Percentiles rank a stretch among this genome's conserved stretches.
phyloP scores from a whole-genome alignment of 2,888 invertebrate species.

The Tanytarsus gracilentus region DNA sequence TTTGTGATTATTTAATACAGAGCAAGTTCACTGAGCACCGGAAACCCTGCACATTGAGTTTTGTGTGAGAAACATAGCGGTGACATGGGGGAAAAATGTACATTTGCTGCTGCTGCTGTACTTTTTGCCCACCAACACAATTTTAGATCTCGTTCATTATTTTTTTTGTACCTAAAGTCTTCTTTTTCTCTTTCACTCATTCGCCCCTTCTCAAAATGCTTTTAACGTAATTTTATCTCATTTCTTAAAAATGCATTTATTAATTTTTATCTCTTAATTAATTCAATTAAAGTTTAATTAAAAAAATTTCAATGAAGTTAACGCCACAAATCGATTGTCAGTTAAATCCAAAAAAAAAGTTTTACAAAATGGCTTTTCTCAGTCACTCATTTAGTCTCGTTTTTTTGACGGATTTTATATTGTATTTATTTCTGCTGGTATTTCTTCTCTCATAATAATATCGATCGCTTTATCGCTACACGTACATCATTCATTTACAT shows the following conservation, averaged over 20 bases:
- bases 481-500: conserved; percentile 28
- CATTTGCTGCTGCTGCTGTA: neutral
- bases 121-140: conserved; percentile 20
- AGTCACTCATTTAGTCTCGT: no score
- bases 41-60: conserved; percentile 7
- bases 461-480: conserved; percentile 28
- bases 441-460: conserved; percentile 25
- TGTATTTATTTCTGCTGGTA: conserved; percentile 26
- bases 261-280: neutral
- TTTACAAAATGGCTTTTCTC: conserved; percentile 28
- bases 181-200: neutral
- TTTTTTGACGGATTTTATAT: conserved; percentile 18
- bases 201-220: neutral
- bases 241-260: neutral
- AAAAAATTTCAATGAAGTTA: neutral
- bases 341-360: no score
- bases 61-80: neutral
- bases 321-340: no score
- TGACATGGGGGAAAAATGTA: neutral
- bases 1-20: neutral
- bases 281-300: neutral
- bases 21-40: conserved; percentile 12
- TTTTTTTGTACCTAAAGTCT: neutral
- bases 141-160: neutral
- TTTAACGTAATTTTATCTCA: neutral